Evolutionary conservation across 2,113 vertebrate genomes (phyloP).

Genomic region (Etia nguti): DNA sequence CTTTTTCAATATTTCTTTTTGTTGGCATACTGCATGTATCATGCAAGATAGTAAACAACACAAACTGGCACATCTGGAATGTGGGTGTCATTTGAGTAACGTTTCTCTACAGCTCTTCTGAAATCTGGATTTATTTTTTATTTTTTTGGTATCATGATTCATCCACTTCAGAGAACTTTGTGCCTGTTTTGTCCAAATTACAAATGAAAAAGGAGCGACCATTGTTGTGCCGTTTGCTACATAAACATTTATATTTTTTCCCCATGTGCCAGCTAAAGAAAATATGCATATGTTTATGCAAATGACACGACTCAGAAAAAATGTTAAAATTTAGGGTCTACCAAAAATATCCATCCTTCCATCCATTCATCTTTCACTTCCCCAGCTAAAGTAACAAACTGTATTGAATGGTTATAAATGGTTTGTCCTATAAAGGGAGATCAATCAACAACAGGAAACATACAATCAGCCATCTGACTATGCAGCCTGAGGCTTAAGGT

Average conservation of each 20-base stretch:
- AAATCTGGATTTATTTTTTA: not conserved
- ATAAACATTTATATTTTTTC: not conserved
- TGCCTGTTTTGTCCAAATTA: not conserved
- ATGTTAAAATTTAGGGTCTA: not conserved
- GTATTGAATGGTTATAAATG: not conserved
- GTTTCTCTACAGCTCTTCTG: not conserved
- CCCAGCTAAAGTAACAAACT: not conserved
- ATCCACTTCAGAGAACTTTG: not conserved
- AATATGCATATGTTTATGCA: not conserved
- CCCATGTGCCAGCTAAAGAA: not conserved
- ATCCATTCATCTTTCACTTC: not conserved
- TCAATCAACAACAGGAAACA: not conserved
- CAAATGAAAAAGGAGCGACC: not conserved
- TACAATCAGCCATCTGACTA: not conserved
- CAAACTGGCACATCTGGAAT: not conserved
- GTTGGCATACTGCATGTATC: not conserved
- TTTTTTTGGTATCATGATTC: not conserved
- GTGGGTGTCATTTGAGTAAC: not conserved
- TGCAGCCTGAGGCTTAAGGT: not conserved
- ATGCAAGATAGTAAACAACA: not conserved
- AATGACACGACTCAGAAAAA: not conserved
- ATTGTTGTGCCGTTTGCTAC: not conserved
- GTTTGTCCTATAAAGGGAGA: not conserved
- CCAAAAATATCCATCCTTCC: not conserved
- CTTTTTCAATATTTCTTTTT: not conserved